Evolutionary conservation across 1,140 invertebrate genomes (phyloP), one percentile per base, ranked within the genome.

Genomic region (Hylyphantes graminicola): DNA sequence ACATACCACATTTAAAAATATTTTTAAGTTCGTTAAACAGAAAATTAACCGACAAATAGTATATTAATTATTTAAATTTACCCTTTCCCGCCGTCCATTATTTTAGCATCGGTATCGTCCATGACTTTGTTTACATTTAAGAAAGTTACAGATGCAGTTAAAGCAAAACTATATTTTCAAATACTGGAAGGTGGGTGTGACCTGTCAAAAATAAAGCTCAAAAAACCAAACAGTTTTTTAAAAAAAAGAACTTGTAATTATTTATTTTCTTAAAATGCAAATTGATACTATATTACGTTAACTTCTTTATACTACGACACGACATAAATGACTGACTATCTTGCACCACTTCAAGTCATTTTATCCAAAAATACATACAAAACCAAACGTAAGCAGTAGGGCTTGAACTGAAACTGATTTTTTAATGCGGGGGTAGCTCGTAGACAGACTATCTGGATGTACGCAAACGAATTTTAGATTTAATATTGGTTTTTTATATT

Each of bases 71-170:
- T 78, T 78, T 67, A 78, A 80, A 80, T 17, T 73, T 81, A 81
- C 79, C 50, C 55, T 81, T 81, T 73, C 35, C 65, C 79, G 63
- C 54, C 55, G 73, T 81, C 68, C 67, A 67, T 64, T 51, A 68
- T 61, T 63, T 73, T 54, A 35, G 59, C 55, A 73, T 81, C 67
- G 12, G 35, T 19, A 53, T 73, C 67, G 73, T 67, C 79, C 79
- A 81, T 57, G 35, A 74, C 21, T 17, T 74, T 83, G 72, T 83
- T 83, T 75, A 75, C 72, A 74, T 53, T 65, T 78, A 13, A 19
- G 4, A 50, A 15, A 57, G 77, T 80, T 68, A 80, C 67, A 70
- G 65, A 57, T 57, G 70, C 77, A 68, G 77, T 70, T 80, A 80
- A 48, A 21, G 11, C 35, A 35, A 2, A 61, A 19, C 57, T 74